Conservation (phyloP, 2,113 vertebrate genomes). For the Nesoenas mayeri region DNA sequence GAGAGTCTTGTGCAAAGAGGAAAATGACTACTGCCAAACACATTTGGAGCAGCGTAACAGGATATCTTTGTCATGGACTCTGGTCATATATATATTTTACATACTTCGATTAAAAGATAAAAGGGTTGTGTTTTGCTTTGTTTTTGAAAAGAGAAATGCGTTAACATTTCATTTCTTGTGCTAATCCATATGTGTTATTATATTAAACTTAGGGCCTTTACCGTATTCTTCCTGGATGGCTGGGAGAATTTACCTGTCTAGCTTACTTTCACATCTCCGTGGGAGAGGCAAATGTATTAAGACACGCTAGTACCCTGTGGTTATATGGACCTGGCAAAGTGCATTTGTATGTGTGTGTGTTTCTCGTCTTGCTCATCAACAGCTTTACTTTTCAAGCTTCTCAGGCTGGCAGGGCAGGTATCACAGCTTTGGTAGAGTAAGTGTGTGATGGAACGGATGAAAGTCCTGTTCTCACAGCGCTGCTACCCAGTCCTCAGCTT, state of each 20-base stretch:
- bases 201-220: neutral
- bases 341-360: neutral
- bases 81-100: constrained; percentile 61
- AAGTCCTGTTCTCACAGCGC: neutral
- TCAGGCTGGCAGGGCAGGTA: neutral
- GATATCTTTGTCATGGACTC: constrained; percentile 20
- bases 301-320: neutral
- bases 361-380: neutral
- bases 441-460: neutral
- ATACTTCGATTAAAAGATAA: constrained; percentile 38
- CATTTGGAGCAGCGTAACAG: constrained; percentile 9
- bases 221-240: neutral
- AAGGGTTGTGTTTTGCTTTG: constrained; percentile 40
- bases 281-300: neutral
- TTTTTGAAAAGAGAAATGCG: neutral
- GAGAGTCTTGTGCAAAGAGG: neutral
- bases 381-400: neutral
- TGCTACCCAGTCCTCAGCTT: neutral
- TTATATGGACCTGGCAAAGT: neutral
- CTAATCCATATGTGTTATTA: neutral
- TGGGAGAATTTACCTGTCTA: neutral
- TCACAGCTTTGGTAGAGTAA: neutral
- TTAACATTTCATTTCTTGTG: neutral
- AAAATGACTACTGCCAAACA: neutral
- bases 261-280: neutral